phyloP scores from a whole-genome alignment of 2,888 invertebrate species.

The Melanostoma scalare region DNA sequence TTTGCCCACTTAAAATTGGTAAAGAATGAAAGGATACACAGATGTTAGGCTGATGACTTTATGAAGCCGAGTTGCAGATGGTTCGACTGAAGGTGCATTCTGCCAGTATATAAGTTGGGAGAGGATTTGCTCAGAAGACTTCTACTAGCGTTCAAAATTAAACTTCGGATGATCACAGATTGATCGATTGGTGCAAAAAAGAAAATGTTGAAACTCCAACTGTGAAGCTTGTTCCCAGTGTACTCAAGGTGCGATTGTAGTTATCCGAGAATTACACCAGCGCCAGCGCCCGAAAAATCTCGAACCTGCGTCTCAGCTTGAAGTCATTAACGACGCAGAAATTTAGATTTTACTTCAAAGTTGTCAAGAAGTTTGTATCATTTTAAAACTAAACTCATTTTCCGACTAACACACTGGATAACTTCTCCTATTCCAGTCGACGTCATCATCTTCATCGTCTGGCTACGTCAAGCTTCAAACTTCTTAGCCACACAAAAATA shows the following conservation, averaged over 20 bases:
- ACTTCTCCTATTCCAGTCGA: neutral
- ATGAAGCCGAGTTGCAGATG: constrained; percentile 5
- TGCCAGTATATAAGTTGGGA: neutral
- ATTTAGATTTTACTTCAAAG: too few relatives aligned
- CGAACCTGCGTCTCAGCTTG: too few relatives aligned
- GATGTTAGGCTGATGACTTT: constrained; percentile 16
- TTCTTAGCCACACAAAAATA: constrained; percentile 17
- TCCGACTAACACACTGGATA: neutral
- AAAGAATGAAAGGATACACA: constrained; percentile 48
- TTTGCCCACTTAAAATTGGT: constrained; percentile 60
- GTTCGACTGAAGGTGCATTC: constrained; percentile 11
- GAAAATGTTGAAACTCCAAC: too few relatives aligned
- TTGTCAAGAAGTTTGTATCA: too few relatives aligned
- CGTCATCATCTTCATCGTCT: constrained; percentile 21
- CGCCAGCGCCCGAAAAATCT: too few relatives aligned
- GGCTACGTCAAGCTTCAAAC: constrained; percentile 39
- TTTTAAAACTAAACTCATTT: too few relatives aligned
- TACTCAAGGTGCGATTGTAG: too few relatives aligned
- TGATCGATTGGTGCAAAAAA: constrained; percentile 13
- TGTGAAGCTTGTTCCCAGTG: too few relatives aligned
- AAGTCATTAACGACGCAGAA: too few relatives aligned
- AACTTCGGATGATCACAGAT: neutral
- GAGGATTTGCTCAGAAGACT: neutral
- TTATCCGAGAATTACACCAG: too few relatives aligned
- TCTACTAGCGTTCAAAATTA: too few relatives aligned